Conservation (phyloP, 35 echinoderm and acorn worm genomes). For the Patiria miniata region DNA sequence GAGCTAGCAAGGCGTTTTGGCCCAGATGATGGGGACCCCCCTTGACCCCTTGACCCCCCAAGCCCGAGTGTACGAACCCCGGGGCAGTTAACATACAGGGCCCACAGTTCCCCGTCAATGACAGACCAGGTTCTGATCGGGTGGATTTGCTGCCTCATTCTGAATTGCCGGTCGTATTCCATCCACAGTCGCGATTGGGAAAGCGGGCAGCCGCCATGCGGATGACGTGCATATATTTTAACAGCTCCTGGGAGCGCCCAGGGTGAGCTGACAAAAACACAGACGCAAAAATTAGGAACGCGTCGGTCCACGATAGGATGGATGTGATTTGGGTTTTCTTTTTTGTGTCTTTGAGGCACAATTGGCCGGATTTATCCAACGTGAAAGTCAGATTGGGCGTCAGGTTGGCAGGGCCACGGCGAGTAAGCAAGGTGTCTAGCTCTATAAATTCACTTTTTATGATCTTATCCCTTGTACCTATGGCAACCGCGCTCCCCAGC, state of each 20-base stretch:
- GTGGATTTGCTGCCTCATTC: neutral
- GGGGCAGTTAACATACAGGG: too few relatives aligned
- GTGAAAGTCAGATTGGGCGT: too few relatives aligned
- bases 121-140: slow-evolving; percentile 2
- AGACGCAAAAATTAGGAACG: neutral
- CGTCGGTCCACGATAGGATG: neutral
- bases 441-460: too few relatives aligned
- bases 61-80: neutral
- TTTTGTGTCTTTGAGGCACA: too few relatives aligned
- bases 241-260: neutral
- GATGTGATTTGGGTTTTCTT: neutral
- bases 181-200: neutral
- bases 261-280: slow-evolving; percentile 16
- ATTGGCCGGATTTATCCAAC: too few relatives aligned
- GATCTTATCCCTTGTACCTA: too few relatives aligned
- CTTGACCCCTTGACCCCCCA: too few relatives aligned
- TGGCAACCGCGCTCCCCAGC: too few relatives aligned
- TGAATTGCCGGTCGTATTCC: slow-evolving; percentile 27
- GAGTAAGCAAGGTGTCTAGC: too few relatives aligned
- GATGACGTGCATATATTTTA: slow-evolving; percentile 24
- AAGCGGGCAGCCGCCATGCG: neutral
- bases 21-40: too few relatives aligned
- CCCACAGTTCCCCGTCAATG: slow-evolving; percentile 13
- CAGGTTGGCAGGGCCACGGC: too few relatives aligned
- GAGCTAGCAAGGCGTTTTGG: too few relatives aligned